Percentiles rank a stretch among this genome's conserved stretches.
Conservation (phyloP, 2,888 invertebrate genomes). For the Busseola fusca region DNA sequence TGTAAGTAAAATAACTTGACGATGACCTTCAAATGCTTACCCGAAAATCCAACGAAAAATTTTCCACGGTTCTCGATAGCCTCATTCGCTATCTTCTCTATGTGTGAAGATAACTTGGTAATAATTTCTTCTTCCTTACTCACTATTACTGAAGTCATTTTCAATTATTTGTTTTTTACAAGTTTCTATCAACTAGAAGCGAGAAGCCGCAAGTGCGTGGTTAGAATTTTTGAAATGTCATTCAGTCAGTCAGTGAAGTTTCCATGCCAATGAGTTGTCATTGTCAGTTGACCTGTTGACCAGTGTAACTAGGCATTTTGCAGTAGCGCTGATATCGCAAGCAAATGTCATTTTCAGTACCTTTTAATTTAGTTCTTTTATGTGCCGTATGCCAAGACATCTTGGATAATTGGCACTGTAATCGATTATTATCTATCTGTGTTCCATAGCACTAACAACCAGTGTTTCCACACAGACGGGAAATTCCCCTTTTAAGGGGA, state of each 20-base stretch:
- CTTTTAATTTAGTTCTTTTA: neutral
- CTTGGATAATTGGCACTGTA: neutral
- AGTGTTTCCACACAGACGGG: too few species aligned
- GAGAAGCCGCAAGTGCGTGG: slow-evolving; percentile 33
- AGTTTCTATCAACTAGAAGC: slow-evolving; percentile 30
- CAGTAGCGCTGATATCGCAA: neutral
- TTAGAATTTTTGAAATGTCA: slow-evolving; percentile 51
- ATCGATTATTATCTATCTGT: neutral
- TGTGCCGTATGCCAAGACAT: slow-evolving; percentile 7
- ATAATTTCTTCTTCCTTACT: slow-evolving; percentile 89
- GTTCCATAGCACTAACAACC: slow-evolving; percentile 3
- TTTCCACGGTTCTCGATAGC: slow-evolving; percentile 90
- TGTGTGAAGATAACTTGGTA: slow-evolving; percentile 88
- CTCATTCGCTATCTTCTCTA: slow-evolving; percentile 91
- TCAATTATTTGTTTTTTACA: slow-evolving; percentile 41
- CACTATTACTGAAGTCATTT: slow-evolving; percentile 85
- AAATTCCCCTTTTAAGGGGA: too few species aligned
- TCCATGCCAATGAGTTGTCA: slow-evolving; percentile 1
- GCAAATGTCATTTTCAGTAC: slow-evolving; percentile 3
- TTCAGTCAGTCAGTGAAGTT: slow-evolving; percentile 23
- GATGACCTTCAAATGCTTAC: slow-evolving; percentile 81
- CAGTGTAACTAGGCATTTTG: neutral
- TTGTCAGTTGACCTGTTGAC: too few species aligned
- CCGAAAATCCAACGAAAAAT: slow-evolving; percentile 94
- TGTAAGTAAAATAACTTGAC: neutral